Evolutionary conservation across 2,113 vertebrate species (phyloP).

Genomic region (Bothrops jararaca): DNA sequence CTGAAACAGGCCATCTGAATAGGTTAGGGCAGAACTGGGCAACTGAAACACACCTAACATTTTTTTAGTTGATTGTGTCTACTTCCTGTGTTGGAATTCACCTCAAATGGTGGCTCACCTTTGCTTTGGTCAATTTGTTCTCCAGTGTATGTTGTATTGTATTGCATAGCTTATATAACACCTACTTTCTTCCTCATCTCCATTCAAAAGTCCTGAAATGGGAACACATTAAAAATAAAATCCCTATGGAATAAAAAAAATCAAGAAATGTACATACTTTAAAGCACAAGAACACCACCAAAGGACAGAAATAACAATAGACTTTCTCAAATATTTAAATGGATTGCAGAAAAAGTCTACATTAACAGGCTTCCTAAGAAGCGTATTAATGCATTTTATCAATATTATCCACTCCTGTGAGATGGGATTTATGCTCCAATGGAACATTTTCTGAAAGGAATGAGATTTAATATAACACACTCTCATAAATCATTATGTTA

Average conservation of each 20-base stretch:
- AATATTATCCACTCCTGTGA: conserved; percentile 36
- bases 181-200: background rate
- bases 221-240: background rate
- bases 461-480: conserved; percentile 27
- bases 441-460: conserved; percentile 41
- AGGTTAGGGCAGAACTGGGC: background rate
- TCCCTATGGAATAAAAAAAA: background rate
- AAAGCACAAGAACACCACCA: conserved; percentile 9
- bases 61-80: background rate
- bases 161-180: background rate
- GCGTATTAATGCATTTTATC: conserved; percentile 46
- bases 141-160: background rate
- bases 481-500: conserved; percentile 11
- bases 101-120: background rate
- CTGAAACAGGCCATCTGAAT: background rate
- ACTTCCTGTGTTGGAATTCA: background rate
- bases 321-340: conserved; percentile 21
- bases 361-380: conserved; percentile 30
- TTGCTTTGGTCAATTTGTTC: background rate
- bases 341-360: conserved; percentile 4
- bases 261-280: background rate
- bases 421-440: conserved; percentile 47
- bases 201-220: background rate
- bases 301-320: conserved; percentile 33
- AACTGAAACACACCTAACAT: background rate